Conservation (phyloP, 2,888 invertebrate species). For the Scaptomyza parva region DNA sequence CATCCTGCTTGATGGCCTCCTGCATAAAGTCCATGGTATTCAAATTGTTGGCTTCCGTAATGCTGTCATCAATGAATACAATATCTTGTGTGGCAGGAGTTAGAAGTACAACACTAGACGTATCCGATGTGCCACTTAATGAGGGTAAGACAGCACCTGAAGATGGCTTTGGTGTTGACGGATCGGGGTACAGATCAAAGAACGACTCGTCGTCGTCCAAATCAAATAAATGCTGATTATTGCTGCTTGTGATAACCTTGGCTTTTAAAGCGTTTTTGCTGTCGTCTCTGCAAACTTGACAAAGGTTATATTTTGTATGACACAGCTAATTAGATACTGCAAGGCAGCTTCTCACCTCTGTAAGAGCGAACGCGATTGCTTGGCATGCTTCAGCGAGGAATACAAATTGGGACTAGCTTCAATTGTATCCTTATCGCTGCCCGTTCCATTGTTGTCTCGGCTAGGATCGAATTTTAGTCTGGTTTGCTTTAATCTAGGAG, state of each 20-base stretch:
- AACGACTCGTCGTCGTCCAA: slow-evolving; percentile 59
- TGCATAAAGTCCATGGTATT: slow-evolving; percentile 77
- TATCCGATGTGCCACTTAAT: slow-evolving; percentile 38
- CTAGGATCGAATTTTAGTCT: slow-evolving; percentile 63
- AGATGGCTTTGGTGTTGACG: slow-evolving; percentile 10
- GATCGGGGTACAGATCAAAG: slow-evolving; percentile 42
- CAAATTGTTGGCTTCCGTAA: slow-evolving; percentile 37
- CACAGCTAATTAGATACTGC: background rate
- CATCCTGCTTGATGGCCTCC: slow-evolving; percentile 64
- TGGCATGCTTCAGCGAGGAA: slow-evolving; percentile 52
- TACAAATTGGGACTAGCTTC: slow-evolving; percentile 77
- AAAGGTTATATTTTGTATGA: slow-evolving; percentile 32
- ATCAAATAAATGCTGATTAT: slow-evolving; percentile 48
- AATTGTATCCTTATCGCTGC: slow-evolving; percentile 70
- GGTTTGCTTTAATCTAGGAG: slow-evolving; percentile 70
- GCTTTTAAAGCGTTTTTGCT: slow-evolving; percentile 47
- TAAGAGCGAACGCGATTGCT: slow-evolving; percentile 59
- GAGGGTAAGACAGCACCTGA: slow-evolving; percentile 22
- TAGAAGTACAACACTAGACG: slow-evolving; percentile 76
- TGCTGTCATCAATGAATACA: slow-evolving; percentile 80
- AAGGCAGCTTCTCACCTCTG: slow-evolving; percentile 60
- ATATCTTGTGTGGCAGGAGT: slow-evolving; percentile 82
- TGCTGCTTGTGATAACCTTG: slow-evolving; percentile 14
- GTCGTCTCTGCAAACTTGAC: slow-evolving; percentile 74
- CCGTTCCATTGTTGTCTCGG: slow-evolving; percentile 1